phyloP scores from a whole-genome alignment of 2,113 vertebrate species.

The Pteruthius melanotis region DNA sequence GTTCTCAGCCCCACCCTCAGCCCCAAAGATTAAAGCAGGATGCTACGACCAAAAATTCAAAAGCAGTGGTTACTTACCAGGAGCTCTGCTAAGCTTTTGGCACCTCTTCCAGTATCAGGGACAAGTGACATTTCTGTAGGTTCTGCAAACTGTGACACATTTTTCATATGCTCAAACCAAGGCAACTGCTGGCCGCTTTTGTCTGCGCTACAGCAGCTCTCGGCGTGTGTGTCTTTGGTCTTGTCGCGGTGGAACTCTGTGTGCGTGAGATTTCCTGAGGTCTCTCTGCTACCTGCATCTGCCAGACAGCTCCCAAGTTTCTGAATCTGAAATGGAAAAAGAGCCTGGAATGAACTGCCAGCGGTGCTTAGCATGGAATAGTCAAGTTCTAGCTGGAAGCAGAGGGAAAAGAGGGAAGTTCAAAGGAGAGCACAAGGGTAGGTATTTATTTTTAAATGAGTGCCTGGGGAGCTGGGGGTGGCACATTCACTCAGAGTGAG shows the following conservation, averaged over 20 bases:
- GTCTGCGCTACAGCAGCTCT: conserved; percentile 77
- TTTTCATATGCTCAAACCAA: conserved; percentile 81
- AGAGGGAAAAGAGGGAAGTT: neutral
- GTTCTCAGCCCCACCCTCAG: neutral
- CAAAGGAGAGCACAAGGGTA: neutral
- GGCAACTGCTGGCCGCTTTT: conserved; percentile 80
- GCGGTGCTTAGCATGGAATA: accelerated
- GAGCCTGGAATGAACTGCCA: neutral
- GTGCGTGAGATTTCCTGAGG: conserved; percentile 70
- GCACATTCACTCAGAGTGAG: accelerated
- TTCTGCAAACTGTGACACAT: conserved; percentile 68
- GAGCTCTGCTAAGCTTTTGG: conserved; percentile 89
- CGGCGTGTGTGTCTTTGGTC: conserved; percentile 84
- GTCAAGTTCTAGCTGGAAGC: accelerated
- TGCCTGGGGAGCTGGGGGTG: neutral
- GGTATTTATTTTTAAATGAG: accelerated
- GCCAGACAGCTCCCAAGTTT: conserved; percentile 75
- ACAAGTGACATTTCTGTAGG: conserved; percentile 69
- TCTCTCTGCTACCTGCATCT: conserved; percentile 73
- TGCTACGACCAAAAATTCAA: neutral
- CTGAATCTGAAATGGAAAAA: conserved; percentile 71
- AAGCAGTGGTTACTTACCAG: conserved; percentile 79
- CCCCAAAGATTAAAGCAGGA: neutral
- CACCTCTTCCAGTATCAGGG: conserved; percentile 74
- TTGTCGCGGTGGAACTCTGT: conserved; percentile 78